phyloP scores from a whole-genome alignment of 2,888 invertebrate species.

The Amaurobius ferox region DNA sequence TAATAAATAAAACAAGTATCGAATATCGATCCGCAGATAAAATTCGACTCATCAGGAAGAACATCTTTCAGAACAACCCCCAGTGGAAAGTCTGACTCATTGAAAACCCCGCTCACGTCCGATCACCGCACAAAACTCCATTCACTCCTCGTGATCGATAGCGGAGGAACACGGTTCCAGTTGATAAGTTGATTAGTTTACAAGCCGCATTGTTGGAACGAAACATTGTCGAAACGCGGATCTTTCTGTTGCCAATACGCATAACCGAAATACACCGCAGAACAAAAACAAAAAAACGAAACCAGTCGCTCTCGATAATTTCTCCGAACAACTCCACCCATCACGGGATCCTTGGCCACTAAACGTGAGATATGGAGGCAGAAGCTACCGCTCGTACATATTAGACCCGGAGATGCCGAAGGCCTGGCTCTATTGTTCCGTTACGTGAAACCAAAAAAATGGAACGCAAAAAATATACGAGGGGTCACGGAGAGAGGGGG shows the following conservation, averaged over 20 bases:
- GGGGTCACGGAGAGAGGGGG: slow-evolving; percentile 52
- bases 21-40: neutral
- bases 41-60: neutral
- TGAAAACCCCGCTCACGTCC: neutral
- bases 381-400: slow-evolving; percentile 57
- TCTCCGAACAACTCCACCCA: slow-evolving; percentile 27
- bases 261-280: neutral
- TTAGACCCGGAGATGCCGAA: slow-evolving; percentile 68
- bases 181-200: slow-evolving; percentile 18
- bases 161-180: neutral
- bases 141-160: neutral
- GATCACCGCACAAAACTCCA: slow-evolving; percentile 3
- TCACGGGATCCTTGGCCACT: slow-evolving; percentile 12
- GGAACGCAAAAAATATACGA: neutral
- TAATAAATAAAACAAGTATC: neutral
- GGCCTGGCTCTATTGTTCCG: slow-evolving; percentile 59
- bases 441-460: slow-evolving; percentile 42
- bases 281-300: neutral
- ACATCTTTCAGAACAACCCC: neutral
- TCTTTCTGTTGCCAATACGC: neutral
- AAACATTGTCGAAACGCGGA: neutral
- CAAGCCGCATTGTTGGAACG: neutral
- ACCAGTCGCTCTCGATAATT: slow-evolving; percentile 17
- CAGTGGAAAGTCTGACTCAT: neutral
- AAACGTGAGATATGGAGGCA: slow-evolving; percentile 53